Percentiles rank a stretch among this genome's conserved stretches.
These are phyloP conservation scores for Teleiodes luculella DNA, from an alignment of 2,888 invertebrate genomes.

Conservation along the genomic window DNA sequence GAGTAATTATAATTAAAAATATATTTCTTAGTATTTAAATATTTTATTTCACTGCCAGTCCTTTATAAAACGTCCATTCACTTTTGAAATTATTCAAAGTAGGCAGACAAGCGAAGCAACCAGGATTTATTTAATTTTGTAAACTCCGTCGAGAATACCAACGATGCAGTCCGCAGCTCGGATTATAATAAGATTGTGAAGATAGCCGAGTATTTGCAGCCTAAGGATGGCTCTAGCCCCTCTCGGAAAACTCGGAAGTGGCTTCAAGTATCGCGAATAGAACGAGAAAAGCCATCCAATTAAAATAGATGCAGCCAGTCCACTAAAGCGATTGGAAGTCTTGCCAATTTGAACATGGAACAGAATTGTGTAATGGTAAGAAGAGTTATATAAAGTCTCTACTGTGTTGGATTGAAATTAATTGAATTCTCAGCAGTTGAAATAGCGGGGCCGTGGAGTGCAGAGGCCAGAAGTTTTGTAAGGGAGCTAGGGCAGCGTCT, in stretches of 20 bases:
- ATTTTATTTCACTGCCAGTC: not conserved
- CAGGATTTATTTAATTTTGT: conserved; percentile 43
- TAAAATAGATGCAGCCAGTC: not conserved
- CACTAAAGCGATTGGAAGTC: conserved; percentile 2
- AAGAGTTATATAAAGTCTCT: not conserved
- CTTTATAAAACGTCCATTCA: not conserved
- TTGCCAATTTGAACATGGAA: not conserved
- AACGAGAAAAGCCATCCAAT: not conserved
- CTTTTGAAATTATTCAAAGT: conserved; percentile 6
- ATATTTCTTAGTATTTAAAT: too few relatives aligned
- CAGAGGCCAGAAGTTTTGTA: too few relatives aligned
- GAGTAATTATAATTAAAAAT: too few relatives aligned
- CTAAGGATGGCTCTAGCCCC: too few relatives aligned
- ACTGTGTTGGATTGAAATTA: not conserved
- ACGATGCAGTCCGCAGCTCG: conserved; percentile 33
- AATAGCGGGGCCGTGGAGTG: too few relatives aligned
- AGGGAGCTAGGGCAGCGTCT: too few relatives aligned
- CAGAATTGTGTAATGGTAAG: not conserved
- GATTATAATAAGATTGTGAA: not conserved
- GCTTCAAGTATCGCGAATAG: not conserved
- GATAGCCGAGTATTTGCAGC: too few relatives aligned
- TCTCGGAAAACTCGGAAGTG: not conserved
- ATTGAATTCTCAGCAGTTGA: not conserved
- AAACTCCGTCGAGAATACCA: conserved; percentile 37
- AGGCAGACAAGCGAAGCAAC: conserved; percentile 4